Conservation (phyloP, 37 sponge, comb jelly and placozoan species). For the Agelas oroides region DNA sequence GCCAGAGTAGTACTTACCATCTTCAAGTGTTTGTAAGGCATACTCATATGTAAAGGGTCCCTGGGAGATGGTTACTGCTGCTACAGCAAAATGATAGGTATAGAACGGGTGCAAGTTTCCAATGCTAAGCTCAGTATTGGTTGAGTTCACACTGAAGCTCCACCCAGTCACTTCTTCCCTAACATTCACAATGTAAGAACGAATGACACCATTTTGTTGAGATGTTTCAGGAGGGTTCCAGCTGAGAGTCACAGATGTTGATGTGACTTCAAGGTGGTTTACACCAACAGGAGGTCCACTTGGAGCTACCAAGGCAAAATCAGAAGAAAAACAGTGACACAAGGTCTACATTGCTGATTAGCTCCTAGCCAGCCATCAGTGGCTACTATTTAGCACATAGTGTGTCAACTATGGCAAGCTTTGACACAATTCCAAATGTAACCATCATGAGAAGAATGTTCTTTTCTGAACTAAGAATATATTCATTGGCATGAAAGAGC, state of each 20-base stretch:
- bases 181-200: conserved; percentile 22
- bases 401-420: no score
- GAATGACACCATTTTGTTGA: conserved; percentile 37
- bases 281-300: neutral
- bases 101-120: conserved; percentile 16
- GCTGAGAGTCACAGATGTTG: conserved; percentile 7
- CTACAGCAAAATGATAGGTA: neutral
- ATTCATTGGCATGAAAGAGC: no score
- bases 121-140: neutral
- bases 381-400: no score
- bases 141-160: no score
- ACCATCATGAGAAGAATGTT: no score
- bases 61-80: neutral
- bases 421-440: no score
- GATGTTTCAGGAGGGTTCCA: conserved; percentile 27
- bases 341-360: no score
- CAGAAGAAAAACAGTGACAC: no score
- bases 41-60: conserved; percentile 9
- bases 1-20: no score
- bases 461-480: no score
- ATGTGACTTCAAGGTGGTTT: neutral
- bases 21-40: conserved; percentile 17
- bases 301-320: no score
- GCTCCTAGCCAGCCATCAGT: no score
- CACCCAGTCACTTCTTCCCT: neutral